Conservation (phyloP, 2,888 invertebrate genomes). For the Endotricha flammealis region DNA sequence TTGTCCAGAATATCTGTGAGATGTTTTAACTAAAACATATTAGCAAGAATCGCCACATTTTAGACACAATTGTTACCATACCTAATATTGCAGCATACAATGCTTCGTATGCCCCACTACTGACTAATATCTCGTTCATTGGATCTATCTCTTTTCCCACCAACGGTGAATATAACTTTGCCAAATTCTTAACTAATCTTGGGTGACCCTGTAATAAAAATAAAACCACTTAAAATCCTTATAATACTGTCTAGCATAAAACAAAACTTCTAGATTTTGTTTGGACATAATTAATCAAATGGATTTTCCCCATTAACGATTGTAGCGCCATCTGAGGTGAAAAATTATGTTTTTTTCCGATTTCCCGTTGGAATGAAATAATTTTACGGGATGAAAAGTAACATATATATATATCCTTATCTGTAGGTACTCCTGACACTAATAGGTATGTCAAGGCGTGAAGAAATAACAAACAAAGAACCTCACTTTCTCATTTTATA, state of each 20-base stretch:
- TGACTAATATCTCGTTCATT: slow-evolving; percentile 90
- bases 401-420: too few relatives aligned
- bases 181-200: slow-evolving; percentile 88
- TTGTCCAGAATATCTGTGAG: too few relatives aligned
- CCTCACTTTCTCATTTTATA: neutral
- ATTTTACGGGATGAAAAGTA: too few relatives aligned
- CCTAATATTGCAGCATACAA: slow-evolving; percentile 89
- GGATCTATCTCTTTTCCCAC: slow-evolving; percentile 88
- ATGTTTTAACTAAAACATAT: too few relatives aligned
- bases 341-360: too few relatives aligned
- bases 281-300: neutral
- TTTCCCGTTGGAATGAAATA: too few relatives aligned
- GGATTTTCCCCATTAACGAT: too few relatives aligned
- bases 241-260: neutral
- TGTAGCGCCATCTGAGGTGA: too few relatives aligned
- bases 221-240: slow-evolving; percentile 2
- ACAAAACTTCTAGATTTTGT: neutral
- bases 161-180: slow-evolving; percentile 90
- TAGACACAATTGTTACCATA: too few relatives aligned
- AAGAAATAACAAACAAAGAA: too few relatives aligned
- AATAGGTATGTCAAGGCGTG: neutral
- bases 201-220: slow-evolving; percentile 89
- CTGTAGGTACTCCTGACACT: too few relatives aligned
- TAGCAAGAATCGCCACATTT: too few relatives aligned
- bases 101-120: slow-evolving; percentile 96